Evolutionary conservation across 2,113 vertebrate species (phyloP), one percentile per base, ranked within the genome.

Genomic region (Astur gentilis): DNA sequence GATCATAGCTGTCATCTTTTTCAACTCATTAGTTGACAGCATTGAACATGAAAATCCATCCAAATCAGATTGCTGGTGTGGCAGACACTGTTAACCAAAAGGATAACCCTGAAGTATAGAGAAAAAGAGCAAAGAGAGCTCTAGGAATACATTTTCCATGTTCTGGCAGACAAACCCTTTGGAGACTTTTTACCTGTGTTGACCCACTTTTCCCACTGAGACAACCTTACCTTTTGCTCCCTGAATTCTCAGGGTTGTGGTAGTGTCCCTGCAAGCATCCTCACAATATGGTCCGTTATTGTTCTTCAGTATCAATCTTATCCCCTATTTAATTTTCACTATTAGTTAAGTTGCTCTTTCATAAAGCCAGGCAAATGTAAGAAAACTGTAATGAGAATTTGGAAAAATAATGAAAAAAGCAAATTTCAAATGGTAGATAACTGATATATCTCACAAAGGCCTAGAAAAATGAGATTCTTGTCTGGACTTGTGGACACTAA

Each of bases 161-260:
- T 73, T 77, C 26, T 66, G 17, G 8, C 16, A 50, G 38, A 34
- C 21, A 64, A 70, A 61, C 10, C 4, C 26, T 55, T 58, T 10
- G 27, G 49, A 31, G 5, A n/a, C 13, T 18, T 29, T 38, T 64
- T 66, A 19, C 15, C 34, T 34, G 2, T 8, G 5, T 44, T 13
- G 2, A 44, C 23, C 29, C 8, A 5, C 21, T 31, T 54, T 61
- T 90, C 11, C 21, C 12, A 7, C 5, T 11, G 27, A 45, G 4
- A 44, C 1, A 0, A 31, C 13, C n/a, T 26, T 17, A 8, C 0
- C 0, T 29, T 80, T 65, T n/a, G 6, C 11, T 32, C n/a, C 18
- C 20, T 20, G 21, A 81, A 62, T 62, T 85, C 57, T 87, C 50
- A 57, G 18, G 34, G 34, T 27, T 73, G 44, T 5, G 8, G 19